A percentile compares a stretch with the other conserved stretches of the same genome.
These are phyloP conservation scores for Ceraclea dissimilis DNA, from an alignment of 2,888 invertebrate genomes.

Conservation along the genomic window DNA sequence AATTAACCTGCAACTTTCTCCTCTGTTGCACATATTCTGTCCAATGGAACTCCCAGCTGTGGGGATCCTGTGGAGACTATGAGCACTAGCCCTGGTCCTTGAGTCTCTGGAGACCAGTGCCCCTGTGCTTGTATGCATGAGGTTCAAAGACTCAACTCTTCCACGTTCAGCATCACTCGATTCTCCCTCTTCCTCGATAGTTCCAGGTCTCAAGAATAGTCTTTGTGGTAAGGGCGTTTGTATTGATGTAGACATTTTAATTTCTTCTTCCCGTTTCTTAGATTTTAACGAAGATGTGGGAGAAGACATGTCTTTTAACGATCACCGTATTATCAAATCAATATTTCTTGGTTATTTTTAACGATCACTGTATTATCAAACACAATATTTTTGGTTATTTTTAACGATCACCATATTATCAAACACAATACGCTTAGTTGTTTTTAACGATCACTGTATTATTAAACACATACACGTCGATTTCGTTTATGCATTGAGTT, in stretches of 20 bases:
- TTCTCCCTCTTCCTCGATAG: constrained; percentile 42
- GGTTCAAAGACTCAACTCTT: constrained; percentile 41
- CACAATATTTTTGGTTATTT: no score
- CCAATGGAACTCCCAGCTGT: constrained; percentile 55
- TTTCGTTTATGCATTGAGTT: no score
- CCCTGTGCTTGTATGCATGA: constrained; percentile 27
- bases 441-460: no score
- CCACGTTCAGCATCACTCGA: constrained; percentile 46
- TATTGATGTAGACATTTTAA: not conserved
- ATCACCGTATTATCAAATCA: no score
- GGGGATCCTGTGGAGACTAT: constrained; percentile 50
- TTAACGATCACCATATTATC: no score
- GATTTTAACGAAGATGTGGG: not conserved
- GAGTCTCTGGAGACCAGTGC: constrained; percentile 22
- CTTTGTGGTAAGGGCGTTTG: constrained; percentile 21
- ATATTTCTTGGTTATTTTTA: no score
- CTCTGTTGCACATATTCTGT: constrained; percentile 31
- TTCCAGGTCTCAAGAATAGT: constrained; percentile 44
- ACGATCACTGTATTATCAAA: no score
- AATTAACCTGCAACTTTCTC: constrained; percentile 15
- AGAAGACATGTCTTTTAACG: not conserved
- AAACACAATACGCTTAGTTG: no score
- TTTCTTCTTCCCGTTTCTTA: constrained; percentile 11
- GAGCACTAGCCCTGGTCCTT: constrained; percentile 33
- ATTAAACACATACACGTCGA: no score